Conservation (phyloP, 2,113 vertebrate species). For the Herpailurus yagouaroundi region DNA sequence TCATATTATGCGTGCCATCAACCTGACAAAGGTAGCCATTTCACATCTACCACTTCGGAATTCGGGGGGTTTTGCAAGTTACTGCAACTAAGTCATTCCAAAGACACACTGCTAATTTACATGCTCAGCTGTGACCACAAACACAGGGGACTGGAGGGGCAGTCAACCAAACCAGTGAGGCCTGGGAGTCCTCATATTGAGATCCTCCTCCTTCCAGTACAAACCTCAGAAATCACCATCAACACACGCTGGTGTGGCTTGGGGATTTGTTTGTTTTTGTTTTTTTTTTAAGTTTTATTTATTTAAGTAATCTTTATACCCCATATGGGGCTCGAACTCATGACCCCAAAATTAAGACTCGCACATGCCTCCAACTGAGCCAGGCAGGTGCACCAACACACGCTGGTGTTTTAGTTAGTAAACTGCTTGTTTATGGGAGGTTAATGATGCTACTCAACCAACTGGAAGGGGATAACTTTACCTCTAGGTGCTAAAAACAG, state of each 20-base stretch:
- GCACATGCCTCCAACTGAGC: too few relatives aligned
- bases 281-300: too few relatives aligned
- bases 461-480: not conserved
- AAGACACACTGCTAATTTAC: conserved; percentile 60
- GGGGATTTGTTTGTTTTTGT: too few relatives aligned
- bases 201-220: not conserved
- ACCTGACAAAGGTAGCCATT: conserved; percentile 36
- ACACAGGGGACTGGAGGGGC: not conserved
- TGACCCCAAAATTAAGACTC: too few relatives aligned
- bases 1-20: not conserved
- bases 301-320: too few relatives aligned
- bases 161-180: not conserved
- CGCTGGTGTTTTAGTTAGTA: not conserved
- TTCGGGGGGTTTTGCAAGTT: not conserved
- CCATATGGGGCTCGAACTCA: too few relatives aligned
- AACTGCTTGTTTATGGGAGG: not conserved
- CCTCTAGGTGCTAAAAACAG: not conserved
- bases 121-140: conserved; percentile 6
- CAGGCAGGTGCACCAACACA: not conserved
- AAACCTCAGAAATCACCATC: not conserved
- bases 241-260: not conserved
- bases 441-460: not conserved
- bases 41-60: not conserved
- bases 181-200: not conserved
- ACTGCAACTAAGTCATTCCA: not conserved